Evolutionary conservation across 2,888 invertebrate genomes (phyloP).

Genomic region (Drosophila paramelanica): DNA sequence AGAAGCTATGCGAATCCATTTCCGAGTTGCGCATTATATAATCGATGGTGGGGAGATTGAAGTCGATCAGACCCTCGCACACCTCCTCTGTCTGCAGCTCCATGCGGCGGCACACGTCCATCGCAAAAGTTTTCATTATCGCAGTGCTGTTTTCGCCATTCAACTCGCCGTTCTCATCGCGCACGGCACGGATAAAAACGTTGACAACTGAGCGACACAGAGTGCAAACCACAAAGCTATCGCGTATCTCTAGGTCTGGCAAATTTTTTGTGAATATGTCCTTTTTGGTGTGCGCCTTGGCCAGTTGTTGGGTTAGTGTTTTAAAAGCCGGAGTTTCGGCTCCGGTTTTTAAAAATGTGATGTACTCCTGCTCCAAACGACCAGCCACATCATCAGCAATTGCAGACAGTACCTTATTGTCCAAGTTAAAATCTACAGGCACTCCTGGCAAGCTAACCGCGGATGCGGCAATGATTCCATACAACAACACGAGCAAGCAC

Average conservation of each 20-base stretch:
- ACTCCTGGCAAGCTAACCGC: slow-evolving; percentile 71
- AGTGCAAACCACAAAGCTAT: slow-evolving; percentile 76
- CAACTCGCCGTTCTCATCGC: slow-evolving; percentile 85
- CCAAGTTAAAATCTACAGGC: slow-evolving; percentile 61
- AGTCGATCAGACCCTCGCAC: slow-evolving; percentile 87
- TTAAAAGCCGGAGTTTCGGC: slow-evolving; percentile 68
- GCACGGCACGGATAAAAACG: slow-evolving; percentile 82
- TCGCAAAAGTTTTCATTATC: slow-evolving; percentile 83
- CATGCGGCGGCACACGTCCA: slow-evolving; percentile 86
- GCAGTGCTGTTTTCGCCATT: slow-evolving; percentile 62
- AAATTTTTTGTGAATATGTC: slow-evolving; percentile 72
- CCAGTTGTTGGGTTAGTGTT: slow-evolving; percentile 70
- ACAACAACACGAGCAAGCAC: slow-evolving; percentile 51
- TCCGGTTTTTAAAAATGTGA: slow-evolving; percentile 72
- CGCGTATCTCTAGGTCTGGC: slow-evolving; percentile 60
- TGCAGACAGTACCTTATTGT: slow-evolving; percentile 70
- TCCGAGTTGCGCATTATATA: slow-evolving; percentile 86
- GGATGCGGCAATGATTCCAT: slow-evolving; percentile 43
- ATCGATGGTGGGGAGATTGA: slow-evolving; percentile 87
- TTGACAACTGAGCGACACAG: slow-evolving; percentile 75
- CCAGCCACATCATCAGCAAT: slow-evolving; percentile 72
- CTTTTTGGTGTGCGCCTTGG: slow-evolving; percentile 74
- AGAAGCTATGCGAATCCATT: slow-evolving; percentile 85
- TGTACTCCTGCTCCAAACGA: slow-evolving; percentile 74
- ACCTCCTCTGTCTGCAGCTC: slow-evolving; percentile 87